Evolutionary conservation across 1,140 invertebrate genomes (phyloP).

Genomic region (Sinella curviseta): DNA sequence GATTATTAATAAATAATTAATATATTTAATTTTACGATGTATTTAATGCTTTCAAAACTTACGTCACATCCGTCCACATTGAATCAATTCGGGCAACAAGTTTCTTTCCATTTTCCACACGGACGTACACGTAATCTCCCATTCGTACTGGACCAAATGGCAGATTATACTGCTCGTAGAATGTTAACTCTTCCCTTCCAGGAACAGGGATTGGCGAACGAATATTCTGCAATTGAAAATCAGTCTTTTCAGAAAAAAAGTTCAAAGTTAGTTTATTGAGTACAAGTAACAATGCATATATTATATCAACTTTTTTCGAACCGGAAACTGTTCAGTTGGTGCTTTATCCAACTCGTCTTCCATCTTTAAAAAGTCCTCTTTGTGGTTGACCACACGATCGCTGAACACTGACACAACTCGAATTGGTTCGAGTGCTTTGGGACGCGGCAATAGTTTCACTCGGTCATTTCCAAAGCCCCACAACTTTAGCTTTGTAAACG

Average conservation of each 20-base stretch:
- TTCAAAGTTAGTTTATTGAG: constrained; percentile 19
- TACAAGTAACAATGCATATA: neutral
- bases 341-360: constrained; percentile 62
- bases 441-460: constrained; percentile 67
- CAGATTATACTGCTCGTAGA: constrained; percentile 86
- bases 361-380: constrained; percentile 82
- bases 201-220: constrained; percentile 64
- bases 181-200: constrained; percentile 67
- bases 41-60: no score
- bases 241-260: constrained; percentile 28
- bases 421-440: constrained; percentile 75
- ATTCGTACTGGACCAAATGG: constrained; percentile 76
- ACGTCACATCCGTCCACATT: constrained; percentile 88
- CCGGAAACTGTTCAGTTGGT: constrained; percentile 36
- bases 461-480: constrained; percentile 69
- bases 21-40: neutral
- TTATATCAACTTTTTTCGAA: constrained; percentile 26
- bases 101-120: constrained; percentile 79
- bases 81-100: constrained; percentile 90
- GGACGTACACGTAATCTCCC: constrained; percentile 92
- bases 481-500: constrained; percentile 92
- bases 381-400: constrained; percentile 84
- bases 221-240: constrained; percentile 65
- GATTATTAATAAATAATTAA: no score
- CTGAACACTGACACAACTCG: constrained; percentile 90